phyloP scores from a whole-genome alignment of 2,797 vertebrate genomes.

The Microctenopoma stevenorrisi region DNA sequence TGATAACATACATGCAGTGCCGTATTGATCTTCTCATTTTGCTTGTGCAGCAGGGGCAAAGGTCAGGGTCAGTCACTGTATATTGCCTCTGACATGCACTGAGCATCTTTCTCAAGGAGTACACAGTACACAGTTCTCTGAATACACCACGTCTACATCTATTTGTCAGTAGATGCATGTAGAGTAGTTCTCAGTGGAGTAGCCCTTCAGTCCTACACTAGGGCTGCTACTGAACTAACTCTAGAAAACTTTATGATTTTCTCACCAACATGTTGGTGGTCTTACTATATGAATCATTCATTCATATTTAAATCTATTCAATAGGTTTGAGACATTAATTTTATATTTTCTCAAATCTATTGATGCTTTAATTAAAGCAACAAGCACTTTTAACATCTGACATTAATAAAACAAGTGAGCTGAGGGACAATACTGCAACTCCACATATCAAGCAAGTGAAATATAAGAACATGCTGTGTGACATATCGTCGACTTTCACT shows the following conservation, averaged over 20 bases:
- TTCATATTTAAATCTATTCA: constrained; percentile 9
- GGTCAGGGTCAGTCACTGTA: constrained; percentile 54
- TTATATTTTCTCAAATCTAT: constrained; percentile 10
- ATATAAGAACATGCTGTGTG: constrained; percentile 25
- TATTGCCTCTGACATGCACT: constrained; percentile 14
- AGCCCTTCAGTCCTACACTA: constrained; percentile 17
- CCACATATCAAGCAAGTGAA: constrained; percentile 29
- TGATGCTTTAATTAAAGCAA: constrained; percentile 12
- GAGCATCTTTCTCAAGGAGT: constrained; percentile 4
- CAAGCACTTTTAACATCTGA: constrained; percentile 22
- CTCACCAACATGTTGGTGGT: constrained; percentile 9
- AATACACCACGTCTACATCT: constrained; percentile 12
- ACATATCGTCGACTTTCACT: constrained; percentile 17
- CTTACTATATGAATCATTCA: constrained; percentile 12
- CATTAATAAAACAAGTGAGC: constrained; percentile 13
- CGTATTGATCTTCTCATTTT: constrained; percentile 66
- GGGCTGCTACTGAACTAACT: constrained; percentile 24
- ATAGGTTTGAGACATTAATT: not conserved
- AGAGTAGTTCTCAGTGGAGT: constrained; percentile 19
- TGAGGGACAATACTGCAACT: constrained; percentile 4
- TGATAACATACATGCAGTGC: constrained; percentile 57
- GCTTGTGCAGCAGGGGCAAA: constrained; percentile 59
- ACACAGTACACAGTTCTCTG: constrained; percentile 12
- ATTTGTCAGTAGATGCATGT: constrained; percentile 32
- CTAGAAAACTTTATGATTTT: constrained; percentile 14